Conservation (phyloP, 2,113 vertebrate species). For the Ifrita kowaldi region DNA sequence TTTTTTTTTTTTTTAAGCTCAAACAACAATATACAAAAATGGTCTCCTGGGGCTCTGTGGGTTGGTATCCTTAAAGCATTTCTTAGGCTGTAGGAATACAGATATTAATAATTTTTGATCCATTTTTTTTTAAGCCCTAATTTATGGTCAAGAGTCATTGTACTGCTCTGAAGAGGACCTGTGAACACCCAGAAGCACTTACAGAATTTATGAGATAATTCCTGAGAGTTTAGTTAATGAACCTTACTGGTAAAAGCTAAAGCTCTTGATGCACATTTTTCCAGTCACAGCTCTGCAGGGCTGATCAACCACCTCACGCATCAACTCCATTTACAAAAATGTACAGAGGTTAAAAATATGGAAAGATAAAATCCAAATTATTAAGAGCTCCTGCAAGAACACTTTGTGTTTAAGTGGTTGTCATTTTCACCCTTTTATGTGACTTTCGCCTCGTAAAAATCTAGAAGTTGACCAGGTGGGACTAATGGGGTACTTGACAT, state of each 20-base stretch:
- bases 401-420: neutral
- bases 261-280: conserved; percentile 65
- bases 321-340: conserved; percentile 32
- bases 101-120: conserved; percentile 48
- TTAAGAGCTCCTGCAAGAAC: neutral
- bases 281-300: conserved; percentile 71
- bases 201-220: conserved; percentile 81
- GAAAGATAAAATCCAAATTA: conserved; percentile 56
- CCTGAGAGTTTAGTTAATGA: conserved; percentile 92
- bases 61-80: conserved; percentile 68
- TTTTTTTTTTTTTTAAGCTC: conserved; percentile 49
- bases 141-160: conserved; percentile 59
- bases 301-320: conserved; percentile 42
- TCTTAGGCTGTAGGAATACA: conserved; percentile 63
- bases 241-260: conserved; percentile 87
- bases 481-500: conserved; percentile 26
- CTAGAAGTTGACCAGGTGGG: conserved; percentile 5
- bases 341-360: conserved; percentile 26
- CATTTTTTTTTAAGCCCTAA: conserved; percentile 59
- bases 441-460: neutral
- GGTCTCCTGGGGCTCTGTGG: conserved; percentile 71
- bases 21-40: conserved; percentile 70
- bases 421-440: neutral
- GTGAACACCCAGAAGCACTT: conserved; percentile 80
- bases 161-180: conserved; percentile 75